Evolutionary conservation across 2,888 invertebrate genomes (phyloP), one percentile per base, ranked within the genome.

Genomic region (Philaethria dido): DNA sequence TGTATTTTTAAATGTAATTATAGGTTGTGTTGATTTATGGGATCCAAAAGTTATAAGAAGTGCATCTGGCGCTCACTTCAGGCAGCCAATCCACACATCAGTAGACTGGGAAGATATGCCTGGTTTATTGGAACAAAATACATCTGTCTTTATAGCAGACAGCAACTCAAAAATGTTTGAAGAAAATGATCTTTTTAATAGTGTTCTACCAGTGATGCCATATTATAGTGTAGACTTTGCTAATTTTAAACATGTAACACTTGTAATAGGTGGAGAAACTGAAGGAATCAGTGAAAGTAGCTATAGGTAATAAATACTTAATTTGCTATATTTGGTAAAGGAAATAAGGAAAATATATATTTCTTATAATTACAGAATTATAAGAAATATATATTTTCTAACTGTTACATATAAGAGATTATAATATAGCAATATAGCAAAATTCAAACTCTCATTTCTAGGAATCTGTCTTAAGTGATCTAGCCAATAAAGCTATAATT

Each of bases 11-110:
- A 9, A 29, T 14, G 18, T 16, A 22, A 36, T 86, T 91, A 50
- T 78, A 96, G 97, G 97, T 61, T 98, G 98, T 87, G 97, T 96
- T 0, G 97, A 98, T 88, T 90, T 96, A 0, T 99, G 98, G 98
- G 96, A 98, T 70, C 90, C 95, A 0, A 99, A 98, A 93, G 97
- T 98, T 0, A 85, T 98, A 36, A 93, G 98, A 75, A 95, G 96
- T 74, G 97, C 95, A 5, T 94, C 96, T 70, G 98, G 98, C 0
- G 96, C 97, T 3, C 98, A 98, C 82, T 98, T 98, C 80, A 94
- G 95, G 63, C 77, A 98, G 9, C 94, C 95, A 14, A 94, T 98
- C 66, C 80, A 90, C n/a, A 89, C 91, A 66, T 94, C 95, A 68
- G 78, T 95, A 57, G 90, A 92, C 0, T 97, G 97, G 97, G 81